Evolutionary conservation across 2,797 vertebrate species (phyloP).

Genomic region (Tragopan temminckii): DNA sequence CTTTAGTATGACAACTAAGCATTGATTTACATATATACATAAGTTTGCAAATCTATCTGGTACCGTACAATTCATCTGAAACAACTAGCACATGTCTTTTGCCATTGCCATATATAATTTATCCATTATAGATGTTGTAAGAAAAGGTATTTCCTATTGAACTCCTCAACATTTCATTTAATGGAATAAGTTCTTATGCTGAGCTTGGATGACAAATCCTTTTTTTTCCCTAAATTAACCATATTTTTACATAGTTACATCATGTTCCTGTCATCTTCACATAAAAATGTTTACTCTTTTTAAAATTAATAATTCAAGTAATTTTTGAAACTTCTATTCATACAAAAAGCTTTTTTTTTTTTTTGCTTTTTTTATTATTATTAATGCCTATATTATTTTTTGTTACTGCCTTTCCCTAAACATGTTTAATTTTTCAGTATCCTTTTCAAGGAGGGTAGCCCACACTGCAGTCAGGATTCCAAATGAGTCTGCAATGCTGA

Average conservation of each 20-base stretch:
- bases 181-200: background rate
- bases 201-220: background rate
- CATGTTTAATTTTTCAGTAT: background rate
- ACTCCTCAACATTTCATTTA: background rate
- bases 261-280: background rate
- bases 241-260: background rate
- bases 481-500: background rate
- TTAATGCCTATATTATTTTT: background rate
- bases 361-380: background rate
- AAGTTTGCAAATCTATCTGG: background rate
- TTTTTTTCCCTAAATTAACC: background rate
- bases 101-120: background rate
- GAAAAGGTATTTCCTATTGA: background rate
- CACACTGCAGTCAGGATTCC: background rate
- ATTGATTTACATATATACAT: background rate
- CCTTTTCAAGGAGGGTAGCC: background rate
- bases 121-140: background rate
- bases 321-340: accelerated
- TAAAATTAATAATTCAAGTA: background rate
- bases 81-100: background rate
- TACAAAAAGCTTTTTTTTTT: background rate
- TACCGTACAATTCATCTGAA: background rate
- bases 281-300: background rate
- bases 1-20: background rate
- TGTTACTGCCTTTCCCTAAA: background rate